Conservation (phyloP, 2,113 vertebrate genomes). For the Natator depressus region DNA sequence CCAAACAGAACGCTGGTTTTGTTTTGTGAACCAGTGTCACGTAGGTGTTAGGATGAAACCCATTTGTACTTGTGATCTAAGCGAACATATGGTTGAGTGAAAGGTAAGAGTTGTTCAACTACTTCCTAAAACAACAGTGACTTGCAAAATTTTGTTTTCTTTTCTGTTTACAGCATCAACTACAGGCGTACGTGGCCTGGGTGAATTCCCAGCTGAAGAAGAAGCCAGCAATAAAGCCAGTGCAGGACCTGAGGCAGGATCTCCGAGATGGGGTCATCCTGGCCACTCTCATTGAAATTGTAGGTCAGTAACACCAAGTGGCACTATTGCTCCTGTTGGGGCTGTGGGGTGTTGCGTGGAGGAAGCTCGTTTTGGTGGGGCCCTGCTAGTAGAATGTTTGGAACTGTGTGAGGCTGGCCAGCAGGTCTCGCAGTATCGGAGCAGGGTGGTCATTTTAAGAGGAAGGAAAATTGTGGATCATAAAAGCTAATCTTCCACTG, state of each 20-base stretch:
- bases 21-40: background rate
- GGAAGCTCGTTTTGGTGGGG: background rate
- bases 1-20: background rate
- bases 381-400: background rate
- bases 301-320: constrained; percentile 84
- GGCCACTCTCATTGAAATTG: constrained; percentile 92
- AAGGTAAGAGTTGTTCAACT: fast-evolving
- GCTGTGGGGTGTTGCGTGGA: background rate
- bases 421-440: background rate
- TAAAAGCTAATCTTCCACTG: fast-evolving
- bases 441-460: background rate
- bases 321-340: background rate
- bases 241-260: constrained; percentile 90
- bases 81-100: background rate
- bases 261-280: constrained; percentile 94
- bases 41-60: background rate
- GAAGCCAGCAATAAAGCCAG: constrained; percentile 83
- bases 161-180: constrained; percentile 87
- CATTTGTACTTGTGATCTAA: background rate
- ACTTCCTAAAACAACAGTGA: background rate
- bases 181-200: constrained; percentile 95
- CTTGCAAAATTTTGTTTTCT: fast-evolving
- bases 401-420: background rate
- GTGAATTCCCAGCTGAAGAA: constrained; percentile 96
- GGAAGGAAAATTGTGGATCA: background rate